Evolutionary conservation across 92 coral and sea anemone species (phyloP).

Genomic region (Nematostella vectensis): DNA sequence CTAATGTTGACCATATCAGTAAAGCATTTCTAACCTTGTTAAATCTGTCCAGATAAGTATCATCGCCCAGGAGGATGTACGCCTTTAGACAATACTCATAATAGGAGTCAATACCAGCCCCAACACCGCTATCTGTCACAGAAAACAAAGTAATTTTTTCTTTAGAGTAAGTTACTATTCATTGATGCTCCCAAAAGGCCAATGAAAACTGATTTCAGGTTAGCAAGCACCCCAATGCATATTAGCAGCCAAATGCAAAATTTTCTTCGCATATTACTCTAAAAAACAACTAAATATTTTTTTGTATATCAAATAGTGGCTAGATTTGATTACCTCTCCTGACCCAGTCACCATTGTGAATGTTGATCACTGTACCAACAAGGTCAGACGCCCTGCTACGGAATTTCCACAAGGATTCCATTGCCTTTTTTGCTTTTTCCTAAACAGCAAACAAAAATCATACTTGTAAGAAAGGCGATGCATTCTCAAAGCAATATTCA

Average conservation of each 20-base stretch:
- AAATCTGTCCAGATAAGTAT: slow-evolving; percentile 75
- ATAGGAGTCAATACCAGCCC: slow-evolving; percentile 99
- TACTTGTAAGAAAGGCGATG: slow-evolving; percentile 1
- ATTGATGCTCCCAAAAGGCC: background rate
- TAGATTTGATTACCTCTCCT: slow-evolving; percentile 97
- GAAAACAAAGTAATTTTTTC: background rate
- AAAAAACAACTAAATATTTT: no score
- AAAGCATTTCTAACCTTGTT: slow-evolving; percentile 54
- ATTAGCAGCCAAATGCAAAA: no score
- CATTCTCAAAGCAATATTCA: background rate
- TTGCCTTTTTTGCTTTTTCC: slow-evolving; percentile 91
- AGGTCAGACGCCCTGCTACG: slow-evolving; percentile 93
- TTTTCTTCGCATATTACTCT: no score
- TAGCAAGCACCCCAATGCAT: no score
- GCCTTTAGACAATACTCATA: slow-evolving; percentile 98
- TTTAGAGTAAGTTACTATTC: background rate
- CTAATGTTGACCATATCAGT: no score
- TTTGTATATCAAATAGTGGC: no score
- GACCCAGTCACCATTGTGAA: slow-evolving; percentile 99
- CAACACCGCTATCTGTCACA: slow-evolving; percentile 89
- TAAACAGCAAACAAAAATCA: no score
- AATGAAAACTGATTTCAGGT: background rate
- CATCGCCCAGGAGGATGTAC: slow-evolving; percentile 87
- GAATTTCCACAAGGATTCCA: slow-evolving; percentile 93
- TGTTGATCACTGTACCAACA: slow-evolving; percentile 96